Evolutionary conservation across 2,797 vertebrate species (phyloP).

Genomic region (Anableps anableps): DNA sequence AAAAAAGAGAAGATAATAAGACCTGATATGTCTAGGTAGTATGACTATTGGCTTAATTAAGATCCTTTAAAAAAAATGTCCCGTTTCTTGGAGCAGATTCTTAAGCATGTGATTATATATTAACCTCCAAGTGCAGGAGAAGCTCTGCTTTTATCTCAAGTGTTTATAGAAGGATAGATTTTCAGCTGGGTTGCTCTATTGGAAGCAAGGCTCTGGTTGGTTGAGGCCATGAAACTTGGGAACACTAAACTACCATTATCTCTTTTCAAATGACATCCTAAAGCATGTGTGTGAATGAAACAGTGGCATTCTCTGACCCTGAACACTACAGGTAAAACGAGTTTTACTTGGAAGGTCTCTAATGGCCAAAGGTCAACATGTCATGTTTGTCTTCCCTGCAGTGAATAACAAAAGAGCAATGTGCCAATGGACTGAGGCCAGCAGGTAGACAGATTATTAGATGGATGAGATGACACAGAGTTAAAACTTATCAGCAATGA

Average conservation of each 20-base stretch:
- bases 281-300: conserved; percentile 52
- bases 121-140: conserved; percentile 60
- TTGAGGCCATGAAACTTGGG: conserved; percentile 43
- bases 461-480: conserved; percentile 67
- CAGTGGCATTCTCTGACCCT: conserved; percentile 74
- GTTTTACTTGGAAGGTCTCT: conserved; percentile 70
- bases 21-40: conserved; percentile 65
- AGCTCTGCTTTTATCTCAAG: conserved; percentile 33
- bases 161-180: conserved; percentile 38
- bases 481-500: conserved; percentile 73
- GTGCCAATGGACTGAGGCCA: conserved; percentile 70
- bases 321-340: conserved; percentile 67
- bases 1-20: conserved; percentile 53
- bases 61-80: conserved; percentile 67
- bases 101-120: conserved; percentile 63
- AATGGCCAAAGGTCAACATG: conserved; percentile 81
- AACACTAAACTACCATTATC: conserved; percentile 39
- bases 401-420: conserved; percentile 76
- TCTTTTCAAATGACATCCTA: conserved; percentile 35
- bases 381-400: conserved; percentile 82
- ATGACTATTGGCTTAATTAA: conserved; percentile 54
- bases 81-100: conserved; percentile 55
- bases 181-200: conserved; percentile 59
- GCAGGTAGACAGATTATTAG: conserved; percentile 76
- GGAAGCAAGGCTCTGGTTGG: conserved; percentile 26